phyloP scores from a whole-genome alignment of 2,888 invertebrate genomes.

The Iselma pallidipennis region DNA sequence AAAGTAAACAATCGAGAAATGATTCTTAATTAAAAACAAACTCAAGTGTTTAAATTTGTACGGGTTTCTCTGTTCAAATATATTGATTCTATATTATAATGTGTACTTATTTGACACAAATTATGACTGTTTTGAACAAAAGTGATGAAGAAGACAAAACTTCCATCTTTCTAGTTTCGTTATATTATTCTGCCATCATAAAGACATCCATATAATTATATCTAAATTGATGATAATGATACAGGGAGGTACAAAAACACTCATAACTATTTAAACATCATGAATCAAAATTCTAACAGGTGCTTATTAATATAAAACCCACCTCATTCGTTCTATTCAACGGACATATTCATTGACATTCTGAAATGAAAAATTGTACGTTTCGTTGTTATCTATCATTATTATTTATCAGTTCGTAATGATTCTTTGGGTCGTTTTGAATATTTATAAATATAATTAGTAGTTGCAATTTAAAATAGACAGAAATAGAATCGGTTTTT shows the following conservation, averaged over 20 bases:
- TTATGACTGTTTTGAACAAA: background rate
- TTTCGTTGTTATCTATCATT: background rate
- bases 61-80: conserved; percentile 16
- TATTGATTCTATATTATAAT: conserved; percentile 25
- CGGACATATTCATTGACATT: conserved; percentile 21
- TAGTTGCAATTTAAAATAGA: background rate
- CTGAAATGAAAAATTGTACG: background rate
- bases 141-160: background rate
- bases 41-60: conserved; percentile 26
- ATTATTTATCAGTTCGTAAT: background rate
- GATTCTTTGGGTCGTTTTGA: background rate
- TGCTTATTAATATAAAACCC: conserved; percentile 47
- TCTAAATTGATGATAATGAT: conserved; percentile 27
- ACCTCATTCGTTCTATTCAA: conserved; percentile 23
- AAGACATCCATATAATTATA: background rate
- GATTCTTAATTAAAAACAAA: conserved; percentile 35
- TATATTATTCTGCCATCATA: background rate
- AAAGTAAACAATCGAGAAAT: conserved; percentile 27
- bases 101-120: conserved; percentile 9
- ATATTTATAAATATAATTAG: background rate
- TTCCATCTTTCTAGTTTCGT: background rate
- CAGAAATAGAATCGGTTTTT: no score
- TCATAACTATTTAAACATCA: conserved; percentile 48
- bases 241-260: conserved; percentile 41
- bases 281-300: conserved; percentile 50